Percentiles rank a stretch among this genome's conserved stretches.
These are phyloP conservation scores for Triops cancriformis DNA, from an alignment of 1,140 invertebrate genomes.

Conservation along the genomic window DNA sequence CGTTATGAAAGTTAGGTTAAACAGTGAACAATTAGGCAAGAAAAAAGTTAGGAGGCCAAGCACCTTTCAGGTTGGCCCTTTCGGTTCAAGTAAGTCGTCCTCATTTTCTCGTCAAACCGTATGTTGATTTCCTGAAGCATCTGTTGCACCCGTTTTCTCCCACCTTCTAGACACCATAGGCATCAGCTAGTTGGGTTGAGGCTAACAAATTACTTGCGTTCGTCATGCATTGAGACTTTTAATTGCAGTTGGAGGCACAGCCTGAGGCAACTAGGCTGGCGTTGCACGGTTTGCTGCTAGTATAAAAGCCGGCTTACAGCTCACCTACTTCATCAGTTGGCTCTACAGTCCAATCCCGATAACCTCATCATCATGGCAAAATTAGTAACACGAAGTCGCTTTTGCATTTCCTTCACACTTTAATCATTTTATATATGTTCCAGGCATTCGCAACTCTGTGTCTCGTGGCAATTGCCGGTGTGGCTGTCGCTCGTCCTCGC, in stretches of 20 bases:
- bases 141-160: neutral
- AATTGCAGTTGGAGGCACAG: neutral
- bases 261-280: neutral
- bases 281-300: neutral
- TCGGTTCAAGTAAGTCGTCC: neutral
- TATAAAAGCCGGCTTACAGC: neutral
- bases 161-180: neutral
- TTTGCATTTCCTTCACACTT: neutral
- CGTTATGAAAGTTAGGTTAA: neutral
- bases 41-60: neutral
- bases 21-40: neutral
- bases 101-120: neutral
- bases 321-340: neutral
- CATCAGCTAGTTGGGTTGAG: neutral
- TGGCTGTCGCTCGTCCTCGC: conserved; percentile 26
- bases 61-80: neutral
- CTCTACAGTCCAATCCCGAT: neutral
- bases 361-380: neutral
- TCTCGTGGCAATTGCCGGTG: conserved; percentile 20
- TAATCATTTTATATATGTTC: neutral
- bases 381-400: neutral
- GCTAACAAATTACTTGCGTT: neutral
- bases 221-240: neutral
- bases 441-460: conserved; percentile 21
- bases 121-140: neutral